Percentiles rank a stretch among this genome's conserved stretches.
Conservation (phyloP, 2,888 invertebrate species). For the Cheilosia urbana region DNA sequence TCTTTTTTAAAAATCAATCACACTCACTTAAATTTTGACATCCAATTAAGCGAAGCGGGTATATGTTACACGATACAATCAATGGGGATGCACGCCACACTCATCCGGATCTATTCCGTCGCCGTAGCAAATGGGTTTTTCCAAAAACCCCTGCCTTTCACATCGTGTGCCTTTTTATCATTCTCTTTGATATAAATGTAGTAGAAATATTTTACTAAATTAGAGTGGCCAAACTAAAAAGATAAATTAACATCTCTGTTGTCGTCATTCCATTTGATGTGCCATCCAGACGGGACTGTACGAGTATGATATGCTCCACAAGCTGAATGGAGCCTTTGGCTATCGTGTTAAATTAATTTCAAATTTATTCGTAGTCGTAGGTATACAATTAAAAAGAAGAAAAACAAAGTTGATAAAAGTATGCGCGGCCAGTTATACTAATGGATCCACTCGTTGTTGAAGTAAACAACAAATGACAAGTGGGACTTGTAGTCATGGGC, state of each 20-base stretch:
- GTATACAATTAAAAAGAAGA: constrained; percentile 11
- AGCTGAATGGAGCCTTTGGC: constrained; percentile 18
- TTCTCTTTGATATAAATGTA: constrained; percentile 2
- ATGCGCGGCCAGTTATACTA: constrained; percentile 2
- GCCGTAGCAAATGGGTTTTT: constrained; percentile 7
- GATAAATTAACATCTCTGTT: constrained; percentile 16
- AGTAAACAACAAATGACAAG: constrained; percentile 30
- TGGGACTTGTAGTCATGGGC: constrained; percentile 6
- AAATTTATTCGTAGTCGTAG: constrained; percentile 38
- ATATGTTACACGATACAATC: background rate
- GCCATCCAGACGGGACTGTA: background rate
- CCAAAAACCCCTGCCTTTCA: constrained; percentile 8
- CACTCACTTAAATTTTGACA: no score
- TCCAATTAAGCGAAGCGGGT: background rate
- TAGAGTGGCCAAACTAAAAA: constrained; percentile 28
- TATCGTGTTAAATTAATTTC: constrained; percentile 40
- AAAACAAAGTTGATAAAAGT: background rate
- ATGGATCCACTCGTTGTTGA: constrained; percentile 1
- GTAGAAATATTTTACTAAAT: constrained; percentile 23
- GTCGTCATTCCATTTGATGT: background rate
- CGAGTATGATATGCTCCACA: background rate
- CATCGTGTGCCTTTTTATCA: background rate
- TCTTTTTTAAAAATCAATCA: no score
- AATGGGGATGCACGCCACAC: background rate
- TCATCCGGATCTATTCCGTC: no score